These are phyloP conservation scores for Pangasianodon gigas DNA, from an alignment of 2,113 vertebrate species.

Conservation along the genomic window DNA sequence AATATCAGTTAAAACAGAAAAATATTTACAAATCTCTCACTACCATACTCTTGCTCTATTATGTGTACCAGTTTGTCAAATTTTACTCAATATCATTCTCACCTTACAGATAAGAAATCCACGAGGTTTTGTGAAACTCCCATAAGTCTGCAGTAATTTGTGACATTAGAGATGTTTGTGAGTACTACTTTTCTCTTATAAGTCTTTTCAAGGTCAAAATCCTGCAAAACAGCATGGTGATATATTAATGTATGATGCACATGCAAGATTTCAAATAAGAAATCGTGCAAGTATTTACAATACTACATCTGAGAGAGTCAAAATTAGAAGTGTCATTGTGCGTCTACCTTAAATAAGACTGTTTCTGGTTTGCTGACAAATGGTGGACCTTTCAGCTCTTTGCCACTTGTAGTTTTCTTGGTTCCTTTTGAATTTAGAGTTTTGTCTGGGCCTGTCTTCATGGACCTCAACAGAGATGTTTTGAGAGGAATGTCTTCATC, in stretches of 20 bases:
- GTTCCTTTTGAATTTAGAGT: conserved; percentile 52
- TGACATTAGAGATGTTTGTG: conserved; percentile 79
- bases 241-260: neutral
- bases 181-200: conserved; percentile 86
- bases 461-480: neutral
- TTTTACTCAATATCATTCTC: conserved; percentile 54
- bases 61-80: neutral
- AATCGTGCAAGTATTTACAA: neutral
- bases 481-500: conserved; percentile 34
- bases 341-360: conserved; percentile 86
- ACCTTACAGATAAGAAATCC: conserved; percentile 81
- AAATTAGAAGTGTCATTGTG: neutral
- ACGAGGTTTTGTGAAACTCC: conserved; percentile 76
- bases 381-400: conserved; percentile 68
- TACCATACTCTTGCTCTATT: neutral
- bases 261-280: neutral
- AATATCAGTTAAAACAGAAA: neutral
- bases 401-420: conserved; percentile 67
- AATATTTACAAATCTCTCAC: neutral
- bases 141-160: conserved; percentile 81
- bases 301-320: neutral
- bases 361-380: conserved; percentile 86
- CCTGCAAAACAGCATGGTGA: conserved; percentile 68
- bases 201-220: conserved; percentile 85
- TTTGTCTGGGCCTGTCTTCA: conserved; percentile 58